Percentiles rank a stretch among this genome's conserved stretches.
Conservation (phyloP, 1,140 invertebrate species). For the Bradynema listronoti region DNA sequence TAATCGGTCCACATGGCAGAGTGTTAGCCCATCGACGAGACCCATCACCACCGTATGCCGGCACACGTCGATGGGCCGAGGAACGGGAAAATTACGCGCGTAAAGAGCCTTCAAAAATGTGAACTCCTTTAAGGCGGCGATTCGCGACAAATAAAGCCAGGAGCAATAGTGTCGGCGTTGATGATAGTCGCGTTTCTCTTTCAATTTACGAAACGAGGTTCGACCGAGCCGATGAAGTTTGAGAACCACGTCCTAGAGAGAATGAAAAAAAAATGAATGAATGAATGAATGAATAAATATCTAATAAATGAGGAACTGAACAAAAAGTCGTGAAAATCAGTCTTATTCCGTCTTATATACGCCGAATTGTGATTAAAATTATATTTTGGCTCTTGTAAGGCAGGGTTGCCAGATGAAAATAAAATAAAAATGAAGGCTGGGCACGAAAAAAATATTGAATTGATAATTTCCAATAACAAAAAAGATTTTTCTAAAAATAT, state of each 20-base stretch:
- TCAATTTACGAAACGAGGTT: conserved; percentile 91
- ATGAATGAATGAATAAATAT: no score
- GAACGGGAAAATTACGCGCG: conserved; percentile 84
- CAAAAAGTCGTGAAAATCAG: no score
- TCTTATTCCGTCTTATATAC: no score
- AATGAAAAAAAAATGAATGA: no score
- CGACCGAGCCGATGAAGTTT: conserved; percentile 89
- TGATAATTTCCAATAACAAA: no score
- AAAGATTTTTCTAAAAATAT: no score
- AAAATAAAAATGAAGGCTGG: no score
- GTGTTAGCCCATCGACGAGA: conserved; percentile 21
- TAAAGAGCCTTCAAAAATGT: conserved; percentile 89
- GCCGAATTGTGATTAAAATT: no score
- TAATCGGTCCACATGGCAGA: conserved; percentile 74
- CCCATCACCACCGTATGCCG: conserved; percentile 74
- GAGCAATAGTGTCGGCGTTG: conserved; percentile 77
- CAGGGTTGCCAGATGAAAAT: no score
- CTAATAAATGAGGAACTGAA: no score
- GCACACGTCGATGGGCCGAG: conserved; percentile 86
- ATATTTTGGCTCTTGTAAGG: no score
- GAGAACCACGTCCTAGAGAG: conserved; percentile 67
- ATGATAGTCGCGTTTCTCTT: conserved; percentile 93
- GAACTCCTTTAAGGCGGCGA: conserved; percentile 95
- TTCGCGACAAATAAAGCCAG: conserved; percentile 92
- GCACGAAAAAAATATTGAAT: no score